Base-by-base conservation (phyloP, 2,797 vertebrate species). In the Eremophila alpestris region DNA sequence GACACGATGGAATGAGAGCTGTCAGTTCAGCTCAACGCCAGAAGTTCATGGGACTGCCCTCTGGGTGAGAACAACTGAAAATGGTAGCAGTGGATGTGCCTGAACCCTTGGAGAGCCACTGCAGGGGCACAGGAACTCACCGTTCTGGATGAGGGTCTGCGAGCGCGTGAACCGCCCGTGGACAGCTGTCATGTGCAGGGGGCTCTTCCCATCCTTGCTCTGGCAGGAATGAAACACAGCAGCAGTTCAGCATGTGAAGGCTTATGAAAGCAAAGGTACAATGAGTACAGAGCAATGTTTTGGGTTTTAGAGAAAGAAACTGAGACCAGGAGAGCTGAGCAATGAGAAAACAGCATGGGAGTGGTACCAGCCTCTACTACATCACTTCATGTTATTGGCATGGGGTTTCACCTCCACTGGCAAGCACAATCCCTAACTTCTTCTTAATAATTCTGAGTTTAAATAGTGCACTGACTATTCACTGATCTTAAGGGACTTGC, bases 191-290 rank as follows among this genome's bases (percentile, higher is more conserved):
- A 99, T 99, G 96, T 99, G 99, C 78, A 99, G 97, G 1, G 99
- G 99, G 97, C 99, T 99, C 98, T 99, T 99, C 60, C 99, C 99
- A 32, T 99, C 99, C 79, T 99, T 99, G 97, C 99, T 99, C 99
- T 99, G 93, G 81, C 38, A 81, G 54, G 87, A 86, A 86, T 38
- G 62, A 87, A 96, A 88, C 4, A 75, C 22, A 75, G 11, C 79
- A 91, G 26, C 2, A 1, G 20, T 20, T 78, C 14, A 86, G 27
- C 45, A 36, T 1, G 19, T 27, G 48, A 54, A 58, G 23, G 32
- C 49, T 48, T 14, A 20, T 29, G 24, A 54, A 64, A 75, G 29
- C 24, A 78, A 90, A 90, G 23, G 40, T 38, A 41, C 27, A 64
- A 20, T 15, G 20, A 83, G n/a, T 9, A 55, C 15, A 70, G 16